Evolutionary conservation across 1,140 invertebrate species (phyloP).

Genomic region (Cotesia vestalis): DNA sequence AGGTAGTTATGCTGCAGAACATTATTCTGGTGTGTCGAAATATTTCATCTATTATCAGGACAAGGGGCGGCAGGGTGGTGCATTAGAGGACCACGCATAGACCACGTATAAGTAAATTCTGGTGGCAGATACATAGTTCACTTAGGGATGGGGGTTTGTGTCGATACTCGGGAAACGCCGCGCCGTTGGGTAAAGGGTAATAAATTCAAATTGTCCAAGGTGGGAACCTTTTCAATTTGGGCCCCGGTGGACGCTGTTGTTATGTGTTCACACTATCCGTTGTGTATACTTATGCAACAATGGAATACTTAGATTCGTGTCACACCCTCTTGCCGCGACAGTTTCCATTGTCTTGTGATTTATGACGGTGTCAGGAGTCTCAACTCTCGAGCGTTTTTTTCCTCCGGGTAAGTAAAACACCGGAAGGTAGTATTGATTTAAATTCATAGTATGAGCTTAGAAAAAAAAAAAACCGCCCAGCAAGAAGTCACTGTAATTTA

Average conservation of each 20-base stretch:
- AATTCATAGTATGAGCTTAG: slow-evolving; percentile 41
- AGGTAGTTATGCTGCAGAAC: slow-evolving; percentile 15
- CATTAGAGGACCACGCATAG: slow-evolving; percentile 24
- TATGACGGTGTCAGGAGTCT: slow-evolving; percentile 42
- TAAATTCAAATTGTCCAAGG: slow-evolving; percentile 35
- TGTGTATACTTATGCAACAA: slow-evolving; percentile 45
- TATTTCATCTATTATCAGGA: slow-evolving; percentile 30
- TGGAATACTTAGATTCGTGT: slow-evolving; percentile 55
- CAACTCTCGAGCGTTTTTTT: background rate
- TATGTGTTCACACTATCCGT: slow-evolving; percentile 3
- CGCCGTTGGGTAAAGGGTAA: slow-evolving; percentile 3
- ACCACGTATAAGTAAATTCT: slow-evolving; percentile 17
- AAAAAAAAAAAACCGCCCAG: background rate
- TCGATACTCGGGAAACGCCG: slow-evolving; percentile 20
- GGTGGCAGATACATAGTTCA: slow-evolving; percentile 10
- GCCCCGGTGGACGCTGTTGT: background rate
- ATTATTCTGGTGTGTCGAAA: slow-evolving; percentile 25
- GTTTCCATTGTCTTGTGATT: slow-evolving; percentile 56
- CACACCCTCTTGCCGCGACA: slow-evolving; percentile 34
- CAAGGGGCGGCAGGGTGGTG: background rate
- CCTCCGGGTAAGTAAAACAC: slow-evolving; percentile 23
- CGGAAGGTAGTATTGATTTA: slow-evolving; percentile 53
- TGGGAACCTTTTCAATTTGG: slow-evolving; percentile 26
- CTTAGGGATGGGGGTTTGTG: slow-evolving; percentile 1
- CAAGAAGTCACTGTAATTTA: background rate